Percentiles rank a stretch among this genome's conserved stretches.
These are phyloP conservation scores for Phaonia tiefii DNA, from an alignment of 2,888 invertebrate species.

Conservation along the genomic window DNA sequence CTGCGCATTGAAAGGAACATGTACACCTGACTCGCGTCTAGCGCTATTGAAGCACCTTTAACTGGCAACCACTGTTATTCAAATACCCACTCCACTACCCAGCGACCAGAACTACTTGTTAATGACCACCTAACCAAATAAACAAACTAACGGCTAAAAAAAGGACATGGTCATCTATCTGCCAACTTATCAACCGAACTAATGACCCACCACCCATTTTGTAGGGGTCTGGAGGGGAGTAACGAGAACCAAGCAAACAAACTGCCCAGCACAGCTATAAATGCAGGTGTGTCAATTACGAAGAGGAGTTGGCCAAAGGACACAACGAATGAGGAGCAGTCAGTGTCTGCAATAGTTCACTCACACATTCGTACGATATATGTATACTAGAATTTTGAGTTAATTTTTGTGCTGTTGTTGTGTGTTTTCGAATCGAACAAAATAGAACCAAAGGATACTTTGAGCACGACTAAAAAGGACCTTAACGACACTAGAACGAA, in stretches of 20 bases:
- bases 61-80: neutral
- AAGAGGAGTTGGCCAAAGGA: constrained; percentile 16
- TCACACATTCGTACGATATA: neutral
- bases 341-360: neutral
- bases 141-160: constrained; percentile 29
- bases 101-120: constrained; percentile 8
- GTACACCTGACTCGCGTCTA: neutral
- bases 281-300: constrained; percentile 61
- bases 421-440: constrained; percentile 10
- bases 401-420: constrained; percentile 36
- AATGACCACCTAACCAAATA: constrained; percentile 39
- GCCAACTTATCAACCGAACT: neutral
- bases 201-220: constrained; percentile 3
- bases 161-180: constrained; percentile 21
- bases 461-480: neutral
- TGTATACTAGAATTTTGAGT: constrained; percentile 34
- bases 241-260: neutral
- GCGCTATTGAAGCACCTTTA: neutral
- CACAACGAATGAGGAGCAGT: neutral
- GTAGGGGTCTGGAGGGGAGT: neutral
- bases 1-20: constrained; percentile 19
- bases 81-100: neutral
- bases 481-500: constrained; percentile 2
- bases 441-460: constrained; percentile 40
- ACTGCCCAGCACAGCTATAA: constrained; percentile 4